Evolutionary conservation across 2,113 vertebrate species (phyloP).

Genomic region (Paradisaea rubra): DNA sequence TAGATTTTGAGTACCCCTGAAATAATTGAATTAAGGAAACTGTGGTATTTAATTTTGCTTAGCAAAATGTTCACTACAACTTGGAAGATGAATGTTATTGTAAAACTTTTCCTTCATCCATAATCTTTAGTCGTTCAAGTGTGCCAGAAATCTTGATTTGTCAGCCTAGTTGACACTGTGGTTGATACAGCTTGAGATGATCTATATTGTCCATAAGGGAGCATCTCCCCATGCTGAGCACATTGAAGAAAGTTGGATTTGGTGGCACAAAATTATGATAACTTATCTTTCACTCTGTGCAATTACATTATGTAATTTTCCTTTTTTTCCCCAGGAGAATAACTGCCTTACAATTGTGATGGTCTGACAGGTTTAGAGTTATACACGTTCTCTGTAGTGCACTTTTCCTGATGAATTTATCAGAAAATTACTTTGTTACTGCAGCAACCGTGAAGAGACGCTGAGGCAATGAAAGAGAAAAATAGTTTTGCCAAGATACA

Average conservation of each 20-base stretch:
- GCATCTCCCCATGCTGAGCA: not conserved
- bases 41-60: not conserved
- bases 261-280: not conserved
- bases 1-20: not conserved
- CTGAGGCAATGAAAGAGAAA: conserved; percentile 16
- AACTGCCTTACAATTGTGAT: conserved; percentile 9
- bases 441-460: not conserved
- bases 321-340: conserved; percentile 4
- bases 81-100: not conserved
- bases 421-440: conserved; percentile 57
- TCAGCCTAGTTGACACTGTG: not conserved
- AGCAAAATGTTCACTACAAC: not conserved
- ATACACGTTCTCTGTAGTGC: conserved; percentile 21
- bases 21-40: not conserved
- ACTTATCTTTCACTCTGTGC: not conserved
- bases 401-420: conserved; percentile 57
- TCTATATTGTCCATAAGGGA: not conserved
- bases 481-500: not conserved
- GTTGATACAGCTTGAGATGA: not conserved
- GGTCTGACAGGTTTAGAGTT: conserved; percentile 48
- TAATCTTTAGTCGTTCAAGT: not conserved
- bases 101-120: not conserved
- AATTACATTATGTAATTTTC: conserved; percentile 31
- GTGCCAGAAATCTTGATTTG: not conserved
- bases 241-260: not conserved